Conservation (phyloP, 2,888 invertebrate genomes). For the Kryphioiulus occultus region DNA sequence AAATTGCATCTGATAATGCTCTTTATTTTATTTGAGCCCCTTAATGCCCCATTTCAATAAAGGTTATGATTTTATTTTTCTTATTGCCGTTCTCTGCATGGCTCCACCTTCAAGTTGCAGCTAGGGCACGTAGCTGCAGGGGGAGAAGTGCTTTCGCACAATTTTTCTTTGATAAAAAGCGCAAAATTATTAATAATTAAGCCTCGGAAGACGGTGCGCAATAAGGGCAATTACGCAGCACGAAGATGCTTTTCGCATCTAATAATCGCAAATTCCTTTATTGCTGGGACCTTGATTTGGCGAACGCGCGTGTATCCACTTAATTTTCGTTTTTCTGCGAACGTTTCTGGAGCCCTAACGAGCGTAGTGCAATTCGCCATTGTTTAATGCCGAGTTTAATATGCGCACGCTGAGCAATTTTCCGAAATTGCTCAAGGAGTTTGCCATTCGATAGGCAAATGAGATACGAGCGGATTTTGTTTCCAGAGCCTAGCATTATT, state of each 20-base stretch:
- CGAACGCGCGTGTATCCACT: not conserved
- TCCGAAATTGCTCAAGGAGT: not conserved
- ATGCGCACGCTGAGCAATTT: constrained; percentile 11
- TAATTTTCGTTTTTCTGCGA: not conserved
- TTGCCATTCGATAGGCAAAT: not conserved
- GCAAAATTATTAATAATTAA: constrained; percentile 19
- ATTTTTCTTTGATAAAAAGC: not conserved
- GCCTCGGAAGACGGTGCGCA: not conserved
- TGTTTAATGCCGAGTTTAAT: not conserved
- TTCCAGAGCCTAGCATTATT: not conserved
- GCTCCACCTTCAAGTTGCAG: too few relatives aligned
- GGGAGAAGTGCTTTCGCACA: too few relatives aligned
- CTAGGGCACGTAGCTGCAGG: too few relatives aligned
- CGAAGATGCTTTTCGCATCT: not conserved
- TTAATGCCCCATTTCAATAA: too few relatives aligned
- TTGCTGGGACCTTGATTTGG: not conserved
- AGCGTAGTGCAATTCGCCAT: not conserved
- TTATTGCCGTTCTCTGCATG: too few relatives aligned
- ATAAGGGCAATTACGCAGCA: not conserved
- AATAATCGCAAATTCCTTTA: constrained; percentile 24
- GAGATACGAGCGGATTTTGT: not conserved
- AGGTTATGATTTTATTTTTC: too few relatives aligned
- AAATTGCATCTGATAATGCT: too few relatives aligned
- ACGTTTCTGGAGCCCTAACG: not conserved
- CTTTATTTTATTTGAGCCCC: too few relatives aligned